Conservation (phyloP, 2,888 invertebrate species). For the Hemicrepidius hirtus region DNA sequence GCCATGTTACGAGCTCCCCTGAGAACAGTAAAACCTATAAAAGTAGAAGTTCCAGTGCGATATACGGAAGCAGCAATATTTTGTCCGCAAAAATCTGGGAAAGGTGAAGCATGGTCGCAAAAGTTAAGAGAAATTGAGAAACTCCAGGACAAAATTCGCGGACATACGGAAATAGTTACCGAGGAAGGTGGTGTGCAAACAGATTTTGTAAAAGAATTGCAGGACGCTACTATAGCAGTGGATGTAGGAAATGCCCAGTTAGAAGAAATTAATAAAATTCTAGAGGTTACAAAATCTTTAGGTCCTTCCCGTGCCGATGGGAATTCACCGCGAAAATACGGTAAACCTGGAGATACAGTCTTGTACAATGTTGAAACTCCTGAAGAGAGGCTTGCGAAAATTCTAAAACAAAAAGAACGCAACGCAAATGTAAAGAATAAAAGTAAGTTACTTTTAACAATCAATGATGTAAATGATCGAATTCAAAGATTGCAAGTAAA, state of each 20-base stretch:
- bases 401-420: not conserved
- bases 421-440: conserved; percentile 28
- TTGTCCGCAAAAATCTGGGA: conserved; percentile 35
- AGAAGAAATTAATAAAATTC: conserved; percentile 55
- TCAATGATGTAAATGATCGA: conserved; percentile 60
- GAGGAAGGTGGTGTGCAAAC: conserved; percentile 1
- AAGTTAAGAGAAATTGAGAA: conserved; percentile 32
- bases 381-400: too few species aligned
- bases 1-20: conserved; percentile 48
- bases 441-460: conserved; percentile 59
- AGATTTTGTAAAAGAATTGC: conserved; percentile 50
- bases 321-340: not conserved
- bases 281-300: conserved; percentile 39
- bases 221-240: conserved; percentile 56
- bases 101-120: conserved; percentile 7
- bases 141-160: not conserved
- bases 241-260: conserved; percentile 58
- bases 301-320: conserved; percentile 2
- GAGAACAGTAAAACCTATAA: conserved; percentile 49
- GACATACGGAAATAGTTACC: not conserved
- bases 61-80: conserved; percentile 42
- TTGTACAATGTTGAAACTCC: conserved; percentile 5
- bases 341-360: too few species aligned
- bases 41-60: conserved; percentile 45
- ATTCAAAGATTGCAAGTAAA: conserved; percentile 63